Evolutionary conservation across 2,113 vertebrate genomes (phyloP).

Genomic region (Gadus macrocephalus): DNA sequence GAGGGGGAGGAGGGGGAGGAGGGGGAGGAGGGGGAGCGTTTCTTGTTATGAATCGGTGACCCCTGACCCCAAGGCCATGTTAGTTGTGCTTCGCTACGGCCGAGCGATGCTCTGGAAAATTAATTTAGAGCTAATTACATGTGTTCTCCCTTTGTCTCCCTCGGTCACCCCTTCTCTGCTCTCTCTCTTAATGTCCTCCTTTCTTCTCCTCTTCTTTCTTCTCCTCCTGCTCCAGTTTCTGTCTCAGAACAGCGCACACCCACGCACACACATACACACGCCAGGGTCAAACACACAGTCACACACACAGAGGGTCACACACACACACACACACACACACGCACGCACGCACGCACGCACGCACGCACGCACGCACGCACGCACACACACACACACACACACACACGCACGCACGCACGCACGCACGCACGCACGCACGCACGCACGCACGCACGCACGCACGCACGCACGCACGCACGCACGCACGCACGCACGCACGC

Average conservation of each 20-base stretch:
- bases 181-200: conserved; percentile 41
- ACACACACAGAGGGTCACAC: background rate
- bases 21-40: background rate
- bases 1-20: background rate
- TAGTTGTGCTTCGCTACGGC: conserved; percentile 68
- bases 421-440: background rate
- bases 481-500: conserved; percentile 17
- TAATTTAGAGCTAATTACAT: conserved; percentile 88
- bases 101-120: conserved; percentile 82
- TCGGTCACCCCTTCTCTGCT: conserved; percentile 48
- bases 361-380: background rate
- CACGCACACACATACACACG: conserved; percentile 40
- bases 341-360: background rate
- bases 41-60: conserved; percentile 22
- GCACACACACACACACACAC: conserved; percentile 3
- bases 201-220: conserved; percentile 62
- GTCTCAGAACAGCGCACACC: conserved; percentile 49
- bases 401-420: background rate
- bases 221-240: conserved; percentile 81
- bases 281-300: background rate
- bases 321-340: background rate
- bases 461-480: conserved; percentile 1
- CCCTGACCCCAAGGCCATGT: conserved; percentile 52
- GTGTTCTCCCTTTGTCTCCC: conserved; percentile 42
- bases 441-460: background rate